Conservation (phyloP, 1,140 invertebrate species). For the Drosophila cardini region DNA sequence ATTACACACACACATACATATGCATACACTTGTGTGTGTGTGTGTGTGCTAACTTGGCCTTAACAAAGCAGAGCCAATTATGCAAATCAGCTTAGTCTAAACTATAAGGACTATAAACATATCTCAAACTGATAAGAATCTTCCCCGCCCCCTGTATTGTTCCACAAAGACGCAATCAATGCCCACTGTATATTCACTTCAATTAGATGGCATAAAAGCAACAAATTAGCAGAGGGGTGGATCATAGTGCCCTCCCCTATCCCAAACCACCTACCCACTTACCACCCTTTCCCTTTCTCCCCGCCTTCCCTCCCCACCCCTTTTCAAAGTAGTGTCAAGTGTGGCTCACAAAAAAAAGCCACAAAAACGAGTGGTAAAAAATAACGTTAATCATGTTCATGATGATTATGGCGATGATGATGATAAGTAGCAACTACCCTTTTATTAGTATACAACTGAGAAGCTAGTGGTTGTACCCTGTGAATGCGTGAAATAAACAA, state of each 20-base stretch:
- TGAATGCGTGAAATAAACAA: not conserved
- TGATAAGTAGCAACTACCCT: constrained; percentile 67
- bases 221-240: constrained; percentile 63
- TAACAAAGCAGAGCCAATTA: constrained; percentile 54
- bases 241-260: not conserved
- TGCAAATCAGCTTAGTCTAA: constrained; percentile 61
- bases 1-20: no score
- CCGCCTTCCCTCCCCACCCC: not conserved
- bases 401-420: constrained; percentile 28
- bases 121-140: not conserved
- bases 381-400: constrained; percentile 33
- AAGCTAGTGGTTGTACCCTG: constrained; percentile 7
- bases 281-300: not conserved
- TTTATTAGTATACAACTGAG: constrained; percentile 51
- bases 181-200: constrained; percentile 53
- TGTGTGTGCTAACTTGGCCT: not conserved
- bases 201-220: constrained; percentile 69
- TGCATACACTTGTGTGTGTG: not conserved
- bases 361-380: constrained; percentile 11
- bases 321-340: constrained; percentile 17
- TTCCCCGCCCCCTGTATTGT: not conserved
- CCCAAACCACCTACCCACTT: not conserved
- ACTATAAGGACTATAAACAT: not conserved
- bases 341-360: constrained; percentile 36
- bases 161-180: constrained; percentile 43